These are phyloP conservation scores for Spicauda simplicius DNA, from an alignment of 2,888 invertebrate species.

Conservation along the genomic window DNA sequence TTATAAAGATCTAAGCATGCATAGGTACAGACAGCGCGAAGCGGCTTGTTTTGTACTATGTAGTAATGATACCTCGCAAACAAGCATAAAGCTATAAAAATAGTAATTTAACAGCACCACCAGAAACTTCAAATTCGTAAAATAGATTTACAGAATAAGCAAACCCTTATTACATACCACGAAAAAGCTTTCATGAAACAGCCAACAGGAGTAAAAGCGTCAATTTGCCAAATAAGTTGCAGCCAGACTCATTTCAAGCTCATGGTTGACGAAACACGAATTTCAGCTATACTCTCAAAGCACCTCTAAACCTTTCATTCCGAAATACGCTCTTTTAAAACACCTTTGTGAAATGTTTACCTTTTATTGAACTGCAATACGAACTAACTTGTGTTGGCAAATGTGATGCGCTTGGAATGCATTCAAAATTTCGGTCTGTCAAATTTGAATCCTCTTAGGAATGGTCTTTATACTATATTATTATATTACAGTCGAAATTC, in stretches of 20 bases:
- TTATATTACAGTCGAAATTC: no score
- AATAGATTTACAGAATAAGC: not conserved
- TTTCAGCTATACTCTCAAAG: conserved; percentile 34
- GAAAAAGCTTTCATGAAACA: conserved; percentile 28
- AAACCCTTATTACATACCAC: conserved; percentile 26
- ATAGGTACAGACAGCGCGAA: no score
- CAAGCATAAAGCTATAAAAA: no score
- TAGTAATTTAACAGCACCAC: no score
- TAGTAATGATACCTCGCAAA: no score
- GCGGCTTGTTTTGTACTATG: no score
- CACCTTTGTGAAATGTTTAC: conserved; percentile 34
- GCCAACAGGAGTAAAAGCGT: conserved; percentile 27
- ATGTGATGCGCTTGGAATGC: conserved; percentile 24
- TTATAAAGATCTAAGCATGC: no score
- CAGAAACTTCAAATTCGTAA: no score
- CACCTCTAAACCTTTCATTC: conserved; percentile 28
- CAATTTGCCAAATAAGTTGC: conserved; percentile 33
- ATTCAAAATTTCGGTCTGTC: conserved; percentile 8
- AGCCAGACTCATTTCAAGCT: conserved; percentile 34
- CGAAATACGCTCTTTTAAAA: conserved; percentile 36
- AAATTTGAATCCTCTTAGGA: not conserved
- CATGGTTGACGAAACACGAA: conserved; percentile 37
- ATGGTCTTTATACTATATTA: not conserved
- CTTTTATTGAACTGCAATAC: conserved; percentile 29
- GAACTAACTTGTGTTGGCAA: conserved; percentile 25